phyloP scores from a whole-genome alignment of 23 tunicate genomes.

The Halocynthia aurantium region DNA sequence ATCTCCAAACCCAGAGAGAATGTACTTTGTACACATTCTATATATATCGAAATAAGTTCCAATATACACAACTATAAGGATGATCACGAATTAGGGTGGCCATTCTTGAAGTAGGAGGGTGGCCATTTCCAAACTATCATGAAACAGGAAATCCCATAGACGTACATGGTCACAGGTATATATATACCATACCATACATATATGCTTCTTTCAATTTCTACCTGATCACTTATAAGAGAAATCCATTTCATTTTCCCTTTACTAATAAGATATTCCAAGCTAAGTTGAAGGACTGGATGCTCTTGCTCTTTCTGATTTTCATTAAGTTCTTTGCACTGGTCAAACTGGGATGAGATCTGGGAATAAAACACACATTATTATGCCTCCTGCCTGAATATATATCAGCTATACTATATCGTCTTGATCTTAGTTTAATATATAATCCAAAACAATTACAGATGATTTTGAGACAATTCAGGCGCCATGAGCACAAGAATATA shows the following conservation, averaged over 20 bases:
- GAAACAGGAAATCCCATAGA: background rate
- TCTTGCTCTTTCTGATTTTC: slow-evolving; percentile 6
- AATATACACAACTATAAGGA: background rate
- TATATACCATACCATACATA: background rate
- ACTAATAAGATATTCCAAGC: slow-evolving; percentile 63
- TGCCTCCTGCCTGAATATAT: background rate
- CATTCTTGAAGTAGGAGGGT: no score
- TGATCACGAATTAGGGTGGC: no score
- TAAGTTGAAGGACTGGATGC: slow-evolving; percentile 31
- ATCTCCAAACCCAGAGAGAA: no score
- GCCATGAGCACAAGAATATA: background rate
- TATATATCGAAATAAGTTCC: background rate
- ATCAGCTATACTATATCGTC: no score
- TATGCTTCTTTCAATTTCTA: slow-evolving; percentile 5
- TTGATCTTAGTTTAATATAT: no score
- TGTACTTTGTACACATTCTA: no score
- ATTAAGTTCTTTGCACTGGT: background rate
- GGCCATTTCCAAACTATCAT: no score
- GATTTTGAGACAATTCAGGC: background rate
- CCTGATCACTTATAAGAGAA: slow-evolving; percentile 49
- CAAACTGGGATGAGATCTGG: slow-evolving; percentile 20
- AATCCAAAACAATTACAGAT: no score
- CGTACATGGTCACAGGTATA: background rate
- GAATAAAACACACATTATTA: background rate
- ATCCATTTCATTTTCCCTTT: slow-evolving; percentile 78